Evolutionary conservation across 2,797 vertebrate species (phyloP).

Genomic region (Garrulus glandarius): DNA sequence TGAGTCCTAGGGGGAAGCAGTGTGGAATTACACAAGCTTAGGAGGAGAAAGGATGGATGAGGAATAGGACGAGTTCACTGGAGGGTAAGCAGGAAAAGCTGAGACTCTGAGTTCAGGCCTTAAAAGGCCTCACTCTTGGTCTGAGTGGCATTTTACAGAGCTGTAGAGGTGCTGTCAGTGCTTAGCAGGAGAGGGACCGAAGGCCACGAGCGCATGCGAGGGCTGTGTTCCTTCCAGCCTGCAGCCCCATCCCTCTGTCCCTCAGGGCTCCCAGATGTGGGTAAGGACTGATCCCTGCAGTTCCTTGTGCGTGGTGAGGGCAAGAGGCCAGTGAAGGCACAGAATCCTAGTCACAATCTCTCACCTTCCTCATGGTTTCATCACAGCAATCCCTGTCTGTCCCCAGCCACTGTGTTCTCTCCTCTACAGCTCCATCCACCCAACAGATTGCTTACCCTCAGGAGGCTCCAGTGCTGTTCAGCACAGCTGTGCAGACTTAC

Average conservation of each 20-base stretch:
- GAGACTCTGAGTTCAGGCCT: not conserved
- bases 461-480: not conserved
- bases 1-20: not conserved
- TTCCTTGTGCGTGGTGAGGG: not conserved
- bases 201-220: not conserved
- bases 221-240: not conserved
- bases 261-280: not conserved
- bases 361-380: not conserved
- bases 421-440: not conserved
- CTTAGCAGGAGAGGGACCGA: no score
- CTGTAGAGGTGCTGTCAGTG: not conserved
- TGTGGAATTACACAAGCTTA: not conserved
- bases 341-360: accelerated
- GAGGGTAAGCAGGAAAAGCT: not conserved
- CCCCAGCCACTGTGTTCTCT: not conserved
- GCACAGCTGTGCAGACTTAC: not conserved
- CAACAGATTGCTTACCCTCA: not conserved
- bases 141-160: not conserved
- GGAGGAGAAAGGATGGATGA: not conserved
- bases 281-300: not conserved
- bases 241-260: not conserved
- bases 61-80: not conserved
- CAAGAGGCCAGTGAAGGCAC: not conserved
- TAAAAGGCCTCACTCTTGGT: not conserved
- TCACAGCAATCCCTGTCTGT: not conserved